Base-by-base conservation (phyloP, 2,113 vertebrate species). In the Campylomormyrus tamandua region DNA sequence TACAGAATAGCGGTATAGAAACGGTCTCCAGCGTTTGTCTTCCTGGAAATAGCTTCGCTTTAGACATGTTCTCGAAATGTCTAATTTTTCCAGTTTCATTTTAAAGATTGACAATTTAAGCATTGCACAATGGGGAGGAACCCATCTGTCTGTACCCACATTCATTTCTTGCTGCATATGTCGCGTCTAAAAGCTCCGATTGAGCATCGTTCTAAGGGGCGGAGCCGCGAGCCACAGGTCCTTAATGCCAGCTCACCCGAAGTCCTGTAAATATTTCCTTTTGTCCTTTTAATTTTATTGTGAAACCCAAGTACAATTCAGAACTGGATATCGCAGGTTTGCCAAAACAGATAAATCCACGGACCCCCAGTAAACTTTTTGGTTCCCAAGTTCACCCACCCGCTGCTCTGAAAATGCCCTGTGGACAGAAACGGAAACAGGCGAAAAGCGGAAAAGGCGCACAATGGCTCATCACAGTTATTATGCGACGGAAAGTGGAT, bases 111-210 rank as follows among this genome's bases (percentile, higher is more conserved):
- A 53, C 66, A 35, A 53, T 70, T 17, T 56, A 80, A 49, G 35
- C 6, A 52, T 87, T 90, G 77, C 50, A 77, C 48, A 90, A 90
- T 84, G 35, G 35, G 74, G 74, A 80, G 74, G 19, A 48, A n/a
- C 42, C 39, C 21, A 53, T 90, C 50, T 24, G 83, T 90, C 83
- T 17, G 45, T 42, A 24, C 3, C 85, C 90, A 85, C 89, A 84
- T 84, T n/a, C 39, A 83, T 45, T 8, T 83, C 39, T 45, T 84
- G 83, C 24, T 48, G 39, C 45, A 45, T 21, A 24, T 10, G 45
- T 84, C 45, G 13, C 13, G 42, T 84, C 83, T n/a, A 10, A 45
- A 46, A 24, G 39, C 45, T 48, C 7, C 7, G 45, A 45, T 5
- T 21, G 19, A 84, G 45, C 7, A 42, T 46, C 19, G 7, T n/a